Conservation (phyloP, 2,797 vertebrate species). For the Anolis apletophallus region DNA sequence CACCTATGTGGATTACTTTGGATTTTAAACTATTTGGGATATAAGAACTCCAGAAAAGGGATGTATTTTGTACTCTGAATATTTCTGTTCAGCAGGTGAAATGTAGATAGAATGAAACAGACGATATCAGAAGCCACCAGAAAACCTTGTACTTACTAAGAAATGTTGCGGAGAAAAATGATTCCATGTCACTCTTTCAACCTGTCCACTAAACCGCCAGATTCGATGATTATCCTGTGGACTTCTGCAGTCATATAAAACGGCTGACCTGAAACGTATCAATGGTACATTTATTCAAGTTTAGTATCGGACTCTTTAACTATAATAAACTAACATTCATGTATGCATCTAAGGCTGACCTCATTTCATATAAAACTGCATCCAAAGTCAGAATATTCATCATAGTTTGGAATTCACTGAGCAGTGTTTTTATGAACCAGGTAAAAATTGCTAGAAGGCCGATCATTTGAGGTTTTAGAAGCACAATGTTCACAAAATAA, state of each 20-base stretch:
- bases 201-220: conserved; percentile 96
- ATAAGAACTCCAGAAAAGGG: no score
- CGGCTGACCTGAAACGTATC: conserved; percentile 80
- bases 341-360: neutral
- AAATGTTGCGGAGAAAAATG: conserved; percentile 95
- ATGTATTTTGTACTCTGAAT: no score
- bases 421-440: neutral
- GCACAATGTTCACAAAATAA: neutral
- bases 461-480: neutral
- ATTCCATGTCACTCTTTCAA: conserved; percentile 94
- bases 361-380: neutral
- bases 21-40: no score
- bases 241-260: conserved; percentile 94
- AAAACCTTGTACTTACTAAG: conserved; percentile 80
- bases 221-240: conserved; percentile 86
- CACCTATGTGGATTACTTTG: no score
- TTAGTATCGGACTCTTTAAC: conserved; percentile 18
- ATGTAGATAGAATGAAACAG: no score
- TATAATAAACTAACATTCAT: neutral
- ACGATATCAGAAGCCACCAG: neutral
- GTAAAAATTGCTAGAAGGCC: neutral
- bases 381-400: neutral
- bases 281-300: neutral
- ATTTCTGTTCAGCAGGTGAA: neutral
- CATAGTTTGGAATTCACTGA: neutral